Base-by-base conservation (phyloP, 2,888 invertebrate species). In the Melinaea menophilus region DNA sequence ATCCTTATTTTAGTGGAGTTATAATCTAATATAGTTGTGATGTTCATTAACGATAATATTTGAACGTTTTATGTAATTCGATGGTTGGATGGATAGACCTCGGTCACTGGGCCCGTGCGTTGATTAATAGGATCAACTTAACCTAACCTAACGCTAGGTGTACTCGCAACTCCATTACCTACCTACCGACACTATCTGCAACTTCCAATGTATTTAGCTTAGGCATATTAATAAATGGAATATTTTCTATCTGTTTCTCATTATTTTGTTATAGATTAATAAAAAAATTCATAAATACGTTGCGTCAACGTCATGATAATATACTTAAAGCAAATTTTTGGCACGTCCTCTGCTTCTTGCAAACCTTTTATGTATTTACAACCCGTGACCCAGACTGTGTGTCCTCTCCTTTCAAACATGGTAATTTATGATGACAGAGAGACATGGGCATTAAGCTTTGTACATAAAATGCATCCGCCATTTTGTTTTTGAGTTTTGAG, bases 321-420 rank as follows among this genome's bases (percentile, higher is more conserved):
- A n/a, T 45, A 34, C 3, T 61, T 60, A 57, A 47, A 60, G 47
- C 54, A 33, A 59, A 59, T 59, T 62, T 65, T 66, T 64, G 64
- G 66, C 66, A 64, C 57, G 64, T 55, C 61, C 54, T 55, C 41
- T 59, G 54, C 58, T 58, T 57, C 46, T 58, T 62, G 35, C 34
- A 56, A 41, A 56, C 56, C 56, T 63, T 57, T 57, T 37, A 56
- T 59, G 51, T 61, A 64, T 66, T 65, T 60, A 62, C 67, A 67
- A 58, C 57, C 54, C 61, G 41, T 63, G 69, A 65, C 59, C 67
- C 58, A 67, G 69, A 69, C 69, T 59, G 51, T 34, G 33, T 65
- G 69, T 63, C 64, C 61, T 60, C 62, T 55, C 56, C 56, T 62
- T 55, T 31, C 13, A 47, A 61, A 59, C 48, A 34, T 47, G 22